Percentiles rank a stretch among this genome's conserved stretches.
phyloP scores from a whole-genome alignment of 2,888 invertebrate genomes.

The Sussaba pulchella region DNA sequence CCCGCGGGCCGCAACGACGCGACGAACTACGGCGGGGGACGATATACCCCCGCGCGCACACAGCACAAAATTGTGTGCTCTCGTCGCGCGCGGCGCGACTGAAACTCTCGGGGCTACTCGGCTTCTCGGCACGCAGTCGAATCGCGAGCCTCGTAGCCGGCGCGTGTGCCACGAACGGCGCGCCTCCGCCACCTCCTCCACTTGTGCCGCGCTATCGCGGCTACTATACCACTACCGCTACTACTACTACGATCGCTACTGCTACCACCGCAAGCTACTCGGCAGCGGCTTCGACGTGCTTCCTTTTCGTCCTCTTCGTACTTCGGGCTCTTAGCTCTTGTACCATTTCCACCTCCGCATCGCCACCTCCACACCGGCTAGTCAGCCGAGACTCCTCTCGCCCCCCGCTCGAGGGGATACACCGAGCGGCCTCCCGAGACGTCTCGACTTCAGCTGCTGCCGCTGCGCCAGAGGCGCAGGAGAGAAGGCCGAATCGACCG shows the following conservation, averaged over 20 bases:
- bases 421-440: conserved; percentile 54
- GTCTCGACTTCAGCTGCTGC: conserved; percentile 64
- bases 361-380: conserved; percentile 59
- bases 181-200: conserved; percentile 55
- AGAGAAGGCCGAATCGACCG: conserved; percentile 64
- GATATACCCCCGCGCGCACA: conserved; percentile 2
- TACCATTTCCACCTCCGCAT: conserved; percentile 61
- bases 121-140: conserved; percentile 75
- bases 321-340: conserved; percentile 13
- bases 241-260: neutral
- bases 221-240: conserved; percentile 7
- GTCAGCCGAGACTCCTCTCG: conserved; percentile 42
- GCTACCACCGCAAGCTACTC: conserved; percentile 1
- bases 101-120: conserved; percentile 72
- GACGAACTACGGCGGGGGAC: conserved; percentile 4
- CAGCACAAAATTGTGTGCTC: conserved; percentile 19
- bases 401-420: conserved; percentile 34
- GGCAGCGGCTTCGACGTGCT: conserved; percentile 23
- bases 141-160: conserved; percentile 70
- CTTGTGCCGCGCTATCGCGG: conserved; percentile 20
- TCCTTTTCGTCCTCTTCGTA: conserved; percentile 43
- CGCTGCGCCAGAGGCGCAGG: conserved; percentile 57
- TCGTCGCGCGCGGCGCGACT: conserved; percentile 71
- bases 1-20: conserved; percentile 26
- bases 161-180: conserved; percentile 71